Evolutionary conservation across 2,888 invertebrate genomes (phyloP), one percentile per base, ranked within the genome.

Genomic region (Zaprionus lineosus): DNA sequence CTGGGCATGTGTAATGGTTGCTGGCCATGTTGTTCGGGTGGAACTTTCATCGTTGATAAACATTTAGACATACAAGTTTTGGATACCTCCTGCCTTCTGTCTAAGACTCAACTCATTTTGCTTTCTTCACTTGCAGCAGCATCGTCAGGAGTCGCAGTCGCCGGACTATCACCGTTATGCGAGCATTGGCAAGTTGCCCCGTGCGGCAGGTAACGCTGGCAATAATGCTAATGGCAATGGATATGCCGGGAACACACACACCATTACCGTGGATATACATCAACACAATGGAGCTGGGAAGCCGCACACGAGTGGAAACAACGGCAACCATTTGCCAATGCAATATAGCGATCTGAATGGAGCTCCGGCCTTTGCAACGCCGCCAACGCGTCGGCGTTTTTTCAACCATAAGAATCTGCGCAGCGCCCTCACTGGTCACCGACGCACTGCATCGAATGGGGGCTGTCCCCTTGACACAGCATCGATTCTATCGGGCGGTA

Each of bases 341-440:
- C 77, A 72, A 40, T 82, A 86, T 55, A 75, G 83, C 65, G 87
- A 86, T 47, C 67, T 87, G 68, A 90, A 91, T 89, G 93, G 90
- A 88, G 83, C 87, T 92, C 92, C 92, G 14, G 92, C 95, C 89
- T 96, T 95, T 86, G 95, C 96, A 36, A 96, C 96, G 40, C 96
- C 96, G 36, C 92, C 92, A 63, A 92, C 95, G 76, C 93, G 95
- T 89, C 93, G 94, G 90, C 88, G 96, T 91, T 95, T 96, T 90
- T 92, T 95, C 36, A 95, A 95, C 83, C 94, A 96, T 6, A 95
- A 95, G 89, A 94, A 94, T 18, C 90, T 96, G 61, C 92, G 95
- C 62, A 95, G 94, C 89, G 95, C 95, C n/a, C 94, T 95, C 84
- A 92, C 93, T 18, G 86, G 86, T 63, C 89, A 88, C 55, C 76